Base-by-base conservation (phyloP, 2,797 vertebrate species). In the Micrastur ruficollis region DNA sequence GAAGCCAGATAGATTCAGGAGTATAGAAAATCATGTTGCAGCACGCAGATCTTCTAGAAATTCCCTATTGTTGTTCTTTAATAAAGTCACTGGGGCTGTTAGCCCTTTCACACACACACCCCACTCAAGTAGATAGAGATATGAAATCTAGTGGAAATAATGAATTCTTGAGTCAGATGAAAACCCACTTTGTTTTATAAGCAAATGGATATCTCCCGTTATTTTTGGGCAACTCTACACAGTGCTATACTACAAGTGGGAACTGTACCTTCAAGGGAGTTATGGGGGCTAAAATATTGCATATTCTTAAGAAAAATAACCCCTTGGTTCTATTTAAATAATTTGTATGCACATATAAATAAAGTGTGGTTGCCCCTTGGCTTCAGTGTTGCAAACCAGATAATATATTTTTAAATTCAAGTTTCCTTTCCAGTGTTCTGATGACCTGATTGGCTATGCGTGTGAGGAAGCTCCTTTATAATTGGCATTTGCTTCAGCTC, bases 371-470 rank as follows among this genome's bases (percentile, higher is more conserved):
- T 71, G 74, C 74, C 94, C 78, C 86, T 93, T 67, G 55, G 52
- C 86, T 95, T 27, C 42, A 32, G 86, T 17, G 74, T 85, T 94
- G 95, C 97, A 89, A 95, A 94, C 92, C 74, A 90, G 80, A 47
- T 42, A 14, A 55, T 66, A 12, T 93, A 93, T 96, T 95, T 97
- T 94, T 95, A 95, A 95, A 92, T 93, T 74, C 63, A 78, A 38
- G 86, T 92, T 97, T 97, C 96, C 95, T 97, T 87, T 97, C 62
- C 93, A 86, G 78, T 25, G 46, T 40, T 90, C 92, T 81, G 80
- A 29, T 85, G 70, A 89, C 81, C 86, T 86, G 91, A 96, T 96
- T 96, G 95, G 95, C 89, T 56, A 5, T 34, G 0, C 38, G 32
- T 58, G 72, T 42, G 73, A 95, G 81, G 92, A 86, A 53, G 74